Percentiles rank a stretch among this genome's conserved stretches.
Evolutionary conservation across 2,797 vertebrate genomes (phyloP).

Genomic region (Schizothorax lantsangensis): DNA sequence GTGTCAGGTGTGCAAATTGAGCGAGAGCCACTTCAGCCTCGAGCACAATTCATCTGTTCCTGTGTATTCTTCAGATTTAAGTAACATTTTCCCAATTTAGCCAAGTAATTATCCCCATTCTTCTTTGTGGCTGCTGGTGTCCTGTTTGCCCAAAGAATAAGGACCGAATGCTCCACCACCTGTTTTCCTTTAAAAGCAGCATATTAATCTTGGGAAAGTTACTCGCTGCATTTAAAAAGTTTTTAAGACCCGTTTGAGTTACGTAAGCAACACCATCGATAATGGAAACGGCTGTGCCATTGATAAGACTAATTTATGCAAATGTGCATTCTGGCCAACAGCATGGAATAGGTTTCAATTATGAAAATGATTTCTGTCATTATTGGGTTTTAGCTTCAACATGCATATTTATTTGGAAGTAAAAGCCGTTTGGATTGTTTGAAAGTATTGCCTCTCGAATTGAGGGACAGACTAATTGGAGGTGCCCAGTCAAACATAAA

Average conservation of each 20-base stretch:
- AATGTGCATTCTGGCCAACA: slow-evolving; percentile 6
- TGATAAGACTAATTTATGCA: not conserved
- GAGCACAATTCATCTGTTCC: slow-evolving; percentile 32
- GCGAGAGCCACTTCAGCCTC: slow-evolving; percentile 12
- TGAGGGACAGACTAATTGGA: slow-evolving; percentile 61
- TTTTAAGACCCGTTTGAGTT: not conserved
- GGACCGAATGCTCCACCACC: slow-evolving; percentile 19
- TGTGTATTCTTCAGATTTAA: slow-evolving; percentile 7
- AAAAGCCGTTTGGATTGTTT: slow-evolving; percentile 52
- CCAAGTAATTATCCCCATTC: slow-evolving; percentile 4
- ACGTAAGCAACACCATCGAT: not conserved
- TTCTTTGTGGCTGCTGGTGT: slow-evolving; percentile 1
- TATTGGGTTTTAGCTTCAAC: slow-evolving; percentile 15
- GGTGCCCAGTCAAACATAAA: slow-evolving; percentile 66
- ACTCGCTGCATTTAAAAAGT: slow-evolving; percentile 2
- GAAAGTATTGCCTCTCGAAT: slow-evolving; percentile 55
- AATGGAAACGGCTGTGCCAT: not conserved
- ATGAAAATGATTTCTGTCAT: slow-evolving; percentile 42
- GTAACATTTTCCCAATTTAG: slow-evolving; percentile 21
- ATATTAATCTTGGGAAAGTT: slow-evolving; percentile 39
- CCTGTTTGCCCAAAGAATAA: slow-evolving; percentile 18
- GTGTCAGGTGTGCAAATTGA: slow-evolving; percentile 37
- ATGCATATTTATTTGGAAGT: slow-evolving; percentile 54
- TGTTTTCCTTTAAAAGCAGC: slow-evolving; percentile 33
- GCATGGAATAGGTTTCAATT: not conserved